phyloP scores from a whole-genome alignment of 1,140 invertebrate genomes.

The Scaptomyza hsui region DNA sequence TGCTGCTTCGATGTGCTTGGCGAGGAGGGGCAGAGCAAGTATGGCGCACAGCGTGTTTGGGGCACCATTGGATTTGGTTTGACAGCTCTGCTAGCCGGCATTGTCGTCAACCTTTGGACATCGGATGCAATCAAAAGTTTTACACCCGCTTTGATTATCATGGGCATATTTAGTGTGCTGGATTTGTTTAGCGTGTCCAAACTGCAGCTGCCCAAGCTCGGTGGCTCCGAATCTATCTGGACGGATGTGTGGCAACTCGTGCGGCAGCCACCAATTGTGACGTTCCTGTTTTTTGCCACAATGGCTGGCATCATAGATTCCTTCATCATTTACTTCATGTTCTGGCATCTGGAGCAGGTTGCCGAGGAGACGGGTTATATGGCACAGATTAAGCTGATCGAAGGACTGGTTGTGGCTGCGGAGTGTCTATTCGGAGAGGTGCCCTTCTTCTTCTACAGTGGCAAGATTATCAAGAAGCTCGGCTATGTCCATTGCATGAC shows the following conservation, averaged over 20 bases:
- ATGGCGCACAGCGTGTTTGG: slow-evolving; percentile 91
- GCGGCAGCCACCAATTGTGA: slow-evolving; percentile 86
- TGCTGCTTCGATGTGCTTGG: slow-evolving; percentile 92
- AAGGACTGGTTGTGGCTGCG: slow-evolving; percentile 90
- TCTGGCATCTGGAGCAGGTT: slow-evolving; percentile 91
- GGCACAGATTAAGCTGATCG: slow-evolving; percentile 89
- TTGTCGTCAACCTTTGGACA: slow-evolving; percentile 86
- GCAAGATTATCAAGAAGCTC: slow-evolving; percentile 88
- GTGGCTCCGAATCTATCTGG: slow-evolving; percentile 87
- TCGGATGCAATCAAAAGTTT: slow-evolving; percentile 86
- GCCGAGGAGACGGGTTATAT: slow-evolving; percentile 86
- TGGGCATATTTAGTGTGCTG: slow-evolving; percentile 86
- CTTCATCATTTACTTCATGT: slow-evolving; percentile 91
- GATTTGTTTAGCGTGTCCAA: slow-evolving; percentile 88
- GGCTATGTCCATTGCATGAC: slow-evolving; percentile 89
- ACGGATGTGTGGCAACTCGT: slow-evolving; percentile 87
- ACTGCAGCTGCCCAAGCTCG: slow-evolving; percentile 87
- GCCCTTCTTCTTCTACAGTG: slow-evolving; percentile 89
- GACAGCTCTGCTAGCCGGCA: slow-evolving; percentile 88
- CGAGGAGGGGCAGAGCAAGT: slow-evolving; percentile 86
- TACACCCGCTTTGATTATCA: slow-evolving; percentile 88
- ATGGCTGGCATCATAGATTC: slow-evolving; percentile 90
- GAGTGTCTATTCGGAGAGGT: slow-evolving; percentile 90
- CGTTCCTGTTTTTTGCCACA: slow-evolving; percentile 89
- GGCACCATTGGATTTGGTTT: slow-evolving; percentile 90